These are phyloP conservation scores for Diabrotica balteata DNA, from an alignment of 2,888 invertebrate species.

Conservation along the genomic window DNA sequence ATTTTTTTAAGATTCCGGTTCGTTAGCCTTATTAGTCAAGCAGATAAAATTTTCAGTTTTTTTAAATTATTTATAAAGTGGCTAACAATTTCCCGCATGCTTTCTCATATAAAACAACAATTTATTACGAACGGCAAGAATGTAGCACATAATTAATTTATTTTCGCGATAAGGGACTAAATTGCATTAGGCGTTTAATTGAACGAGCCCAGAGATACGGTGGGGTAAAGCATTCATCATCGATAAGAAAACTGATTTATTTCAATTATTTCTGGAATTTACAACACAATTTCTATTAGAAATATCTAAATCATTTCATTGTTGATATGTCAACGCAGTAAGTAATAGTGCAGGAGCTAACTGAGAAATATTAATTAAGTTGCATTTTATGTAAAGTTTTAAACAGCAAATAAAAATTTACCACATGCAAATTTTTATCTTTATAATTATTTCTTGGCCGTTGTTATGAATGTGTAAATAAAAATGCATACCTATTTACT, in stretches of 20 bases:
- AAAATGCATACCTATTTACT: background rate
- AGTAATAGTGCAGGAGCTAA: conserved; percentile 3
- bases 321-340: conserved; percentile 45
- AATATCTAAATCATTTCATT: conserved; percentile 42
- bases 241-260: conserved; percentile 38
- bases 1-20: too few relatives aligned
- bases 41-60: too few relatives aligned
- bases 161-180: conserved; percentile 4
- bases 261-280: conserved; percentile 36
- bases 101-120: conserved; percentile 9
- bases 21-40: too few relatives aligned
- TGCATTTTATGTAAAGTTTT: too few relatives aligned
- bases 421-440: background rate
- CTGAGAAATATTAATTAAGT: too few relatives aligned
- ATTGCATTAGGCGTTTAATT: conserved; percentile 4
- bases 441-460: background rate
- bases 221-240: conserved; percentile 10
- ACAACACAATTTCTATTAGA: conserved; percentile 40
- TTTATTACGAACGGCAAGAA: conserved; percentile 3
- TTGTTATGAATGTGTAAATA: background rate
- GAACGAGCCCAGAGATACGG: conserved; percentile 14
- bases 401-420: background rate
- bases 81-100: background rate
- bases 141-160: conserved; percentile 6
- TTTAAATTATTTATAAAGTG: background rate